Base-by-base conservation (phyloP, 2,797 vertebrate species). In the Cynodonichthys magdalenae region DNA sequence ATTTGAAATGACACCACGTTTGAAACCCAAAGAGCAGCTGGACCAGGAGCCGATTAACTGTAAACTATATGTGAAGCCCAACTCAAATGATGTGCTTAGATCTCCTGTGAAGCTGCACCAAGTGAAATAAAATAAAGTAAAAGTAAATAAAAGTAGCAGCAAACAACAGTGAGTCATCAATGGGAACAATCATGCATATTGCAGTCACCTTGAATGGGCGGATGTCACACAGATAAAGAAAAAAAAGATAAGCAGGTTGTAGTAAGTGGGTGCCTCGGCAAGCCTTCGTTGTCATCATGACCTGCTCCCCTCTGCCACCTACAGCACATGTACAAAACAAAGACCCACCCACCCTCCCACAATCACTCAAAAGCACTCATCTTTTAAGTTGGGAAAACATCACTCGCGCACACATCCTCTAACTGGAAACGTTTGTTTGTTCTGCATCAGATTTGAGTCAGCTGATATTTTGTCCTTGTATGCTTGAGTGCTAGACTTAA, bases 91-190 rank as follows among this genome's bases (percentile, higher is more conserved):
- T 34, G 67, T 72, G 65, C 18, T 39, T 46, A 45, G 31, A 36
- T 39, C 53, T 62, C 45, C 58, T 65, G 69, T 61, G 53, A 82
- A 77, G 72, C 46, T 47, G 15, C 44, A 53, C 63, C 55, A 63
- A 61, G 50, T 62, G 44, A 41, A 59, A 27, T 51, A 11, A 59
- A 75, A 77, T 59, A 60, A 71, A 61, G 72, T 53, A 44, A 11
- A 34, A 59, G 31, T 51, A 59, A 73, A 78, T 58, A 50, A 60
- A 71, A 61, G 72, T 50, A 44, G 56, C 34, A 52, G 36, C 27
- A 66, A 80, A 80, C 64, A 80, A 68, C 42, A 66, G 39, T 89
- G 87, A 88, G 74, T 89, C 87, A 90, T 67, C 74, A 18, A 31
- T 59, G 52, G 56, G 73, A 79, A 82, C 69, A 80, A 80, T 71